Conservation (phyloP, 2,113 vertebrate genomes). For the Mesoclemmys tuberculata region DNA sequence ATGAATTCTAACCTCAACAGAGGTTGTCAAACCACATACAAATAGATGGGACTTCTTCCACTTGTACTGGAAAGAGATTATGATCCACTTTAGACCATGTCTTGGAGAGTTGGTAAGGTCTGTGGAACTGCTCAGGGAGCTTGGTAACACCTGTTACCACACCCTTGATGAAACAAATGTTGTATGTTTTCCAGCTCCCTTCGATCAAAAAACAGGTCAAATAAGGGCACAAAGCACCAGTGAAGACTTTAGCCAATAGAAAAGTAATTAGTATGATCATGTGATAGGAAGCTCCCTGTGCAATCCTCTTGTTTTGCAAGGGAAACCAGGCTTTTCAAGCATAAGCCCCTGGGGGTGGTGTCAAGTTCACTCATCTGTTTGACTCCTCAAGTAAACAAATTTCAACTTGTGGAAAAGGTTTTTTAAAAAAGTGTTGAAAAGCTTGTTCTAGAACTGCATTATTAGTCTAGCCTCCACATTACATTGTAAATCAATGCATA, state of each 20-base stretch:
- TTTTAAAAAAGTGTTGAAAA: neutral
- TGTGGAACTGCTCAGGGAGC: neutral
- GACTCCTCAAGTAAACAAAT: neutral
- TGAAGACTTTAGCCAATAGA: neutral
- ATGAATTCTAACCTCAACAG: neutral
- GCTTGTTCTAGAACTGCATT: neutral
- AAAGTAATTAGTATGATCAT: neutral
- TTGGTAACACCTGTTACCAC: neutral
- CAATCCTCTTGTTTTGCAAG: neutral
- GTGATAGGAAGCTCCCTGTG: neutral
- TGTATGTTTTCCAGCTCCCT: slow-evolving; percentile 3
- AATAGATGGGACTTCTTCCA: neutral
- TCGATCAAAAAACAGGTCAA: neutral
- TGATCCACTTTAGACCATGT: neutral
- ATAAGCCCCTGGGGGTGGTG: neutral
- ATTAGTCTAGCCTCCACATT: neutral
- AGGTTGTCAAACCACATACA: slow-evolving; percentile 1
- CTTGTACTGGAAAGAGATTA: slow-evolving; percentile 1
- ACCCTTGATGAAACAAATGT: neutral
- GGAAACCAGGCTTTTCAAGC: neutral
- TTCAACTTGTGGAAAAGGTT: neutral
- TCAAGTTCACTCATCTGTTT: neutral
- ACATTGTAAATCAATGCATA: neutral
- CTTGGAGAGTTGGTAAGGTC: neutral
- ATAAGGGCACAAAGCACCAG: slow-evolving; percentile 10